Base-by-base conservation (phyloP, 2,888 invertebrate genomes). In the Xanthostigma xanthostigma region DNA sequence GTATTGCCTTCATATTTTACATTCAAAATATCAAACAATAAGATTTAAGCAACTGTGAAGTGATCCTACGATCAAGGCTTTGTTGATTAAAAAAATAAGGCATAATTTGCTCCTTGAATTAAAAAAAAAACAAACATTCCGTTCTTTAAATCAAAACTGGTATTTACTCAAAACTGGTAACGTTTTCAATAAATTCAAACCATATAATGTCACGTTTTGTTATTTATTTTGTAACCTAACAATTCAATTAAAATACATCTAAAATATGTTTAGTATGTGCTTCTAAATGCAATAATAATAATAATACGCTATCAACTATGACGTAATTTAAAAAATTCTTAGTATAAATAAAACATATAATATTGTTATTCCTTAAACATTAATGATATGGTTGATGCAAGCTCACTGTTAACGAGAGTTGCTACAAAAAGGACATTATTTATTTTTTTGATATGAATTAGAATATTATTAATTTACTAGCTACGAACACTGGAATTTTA, bases 391-490 rank as follows among this genome's bases (percentile, higher is more conserved):
- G 44, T 49, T 47, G 45, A 45, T 49, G 49, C 50, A 53, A 53
- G 53, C 53, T 53, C 53, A 51, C 53, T 49, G 41, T 40, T 41
- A 50, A 44, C 39, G 39, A 39, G 14, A 10, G 13, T 48, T 51
- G 46, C 47, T 50, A 50, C 51, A 49, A 50, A 51, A 52, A 46
- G 46, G 48, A 39, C 50, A 27, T 37, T 51, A 48, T 50, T 49
- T 48, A 49, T 46, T 44, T 44, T n/a, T 49, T 61, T 64, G 56
- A 53, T 61, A 54, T 53, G 51, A 53, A 54, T 53, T 60, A 67
- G 65, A 54, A 41, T 49, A 50, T 55, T 56, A 59, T 59, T 63
- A 62, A 63, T 60, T 62, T 61, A 57, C 50, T 59, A 62, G 58
- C 61, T 58, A 59, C 59, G 55, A 57, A 59, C 57, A 58, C 58